These are phyloP conservation scores for Ophiodon elongatus DNA, from an alignment of 2,113 vertebrate species.

Conservation along the genomic window DNA sequence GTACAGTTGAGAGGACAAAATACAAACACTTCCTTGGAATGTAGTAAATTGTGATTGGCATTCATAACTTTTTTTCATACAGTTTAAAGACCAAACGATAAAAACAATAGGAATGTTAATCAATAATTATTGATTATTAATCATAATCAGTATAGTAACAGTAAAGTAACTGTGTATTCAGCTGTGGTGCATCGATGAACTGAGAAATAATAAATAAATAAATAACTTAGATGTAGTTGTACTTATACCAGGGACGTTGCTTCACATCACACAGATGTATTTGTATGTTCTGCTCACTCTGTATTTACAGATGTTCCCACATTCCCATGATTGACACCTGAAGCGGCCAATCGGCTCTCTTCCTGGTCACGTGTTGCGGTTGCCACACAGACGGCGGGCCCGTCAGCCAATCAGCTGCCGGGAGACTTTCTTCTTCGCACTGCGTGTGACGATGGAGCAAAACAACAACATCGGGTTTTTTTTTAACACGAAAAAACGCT, in stretches of 20 bases:
- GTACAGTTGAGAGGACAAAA: not conserved
- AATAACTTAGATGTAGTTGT: not conserved
- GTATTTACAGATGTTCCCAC: constrained; percentile 39
- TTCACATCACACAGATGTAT: not conserved
- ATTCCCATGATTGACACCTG: constrained; percentile 55
- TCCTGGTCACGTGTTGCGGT: constrained; percentile 69
- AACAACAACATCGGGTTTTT: constrained; percentile 73
- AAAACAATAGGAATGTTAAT: not conserved
- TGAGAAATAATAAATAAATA: too few species aligned
- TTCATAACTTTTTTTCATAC: not conserved
- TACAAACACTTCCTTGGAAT: not conserved
- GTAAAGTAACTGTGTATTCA: not conserved
- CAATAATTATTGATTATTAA: too few species aligned
- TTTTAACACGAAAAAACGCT: constrained; percentile 9
- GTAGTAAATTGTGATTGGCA: not conserved
- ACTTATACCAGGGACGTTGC: not conserved
- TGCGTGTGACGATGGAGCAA: constrained; percentile 76
- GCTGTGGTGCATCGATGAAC: not conserved
- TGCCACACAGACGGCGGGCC: constrained; percentile 68
- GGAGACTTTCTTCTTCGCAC: constrained; percentile 60
- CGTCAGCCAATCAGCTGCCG: constrained; percentile 66
- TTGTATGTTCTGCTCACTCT: not conserved
- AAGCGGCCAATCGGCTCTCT: constrained; percentile 57
- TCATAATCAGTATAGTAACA: not conserved
- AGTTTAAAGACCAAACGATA: not conserved